Evolutionary conservation across 2,113 vertebrate species (phyloP).

Genomic region (Gadus chalcogrammus): DNA sequence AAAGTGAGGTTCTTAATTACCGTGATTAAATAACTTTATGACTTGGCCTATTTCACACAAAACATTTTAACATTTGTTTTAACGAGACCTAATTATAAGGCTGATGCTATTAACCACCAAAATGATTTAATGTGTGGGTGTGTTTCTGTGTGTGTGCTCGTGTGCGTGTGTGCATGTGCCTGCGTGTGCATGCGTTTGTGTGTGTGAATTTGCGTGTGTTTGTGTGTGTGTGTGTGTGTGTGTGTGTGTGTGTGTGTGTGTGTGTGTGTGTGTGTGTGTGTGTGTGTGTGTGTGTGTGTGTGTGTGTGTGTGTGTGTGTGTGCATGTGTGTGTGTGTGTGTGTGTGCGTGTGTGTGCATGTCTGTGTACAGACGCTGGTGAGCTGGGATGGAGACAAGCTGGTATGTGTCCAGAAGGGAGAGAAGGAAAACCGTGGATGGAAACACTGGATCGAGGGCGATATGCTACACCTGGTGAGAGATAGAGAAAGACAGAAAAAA

Average conservation of each 20-base stretch:
- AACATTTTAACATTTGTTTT: no score
- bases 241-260: constrained; percentile 8
- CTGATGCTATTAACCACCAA: no score
- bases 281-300: no score
- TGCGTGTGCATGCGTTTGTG: no score
- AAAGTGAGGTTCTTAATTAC: neutral
- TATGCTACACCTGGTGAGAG: constrained; percentile 84
- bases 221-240: neutral
- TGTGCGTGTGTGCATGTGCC: constrained; percentile 16
- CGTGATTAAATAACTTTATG: neutral
- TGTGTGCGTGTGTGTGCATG: constrained; percentile 4
- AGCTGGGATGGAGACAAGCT: constrained; percentile 90
- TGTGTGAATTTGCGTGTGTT: neutral
- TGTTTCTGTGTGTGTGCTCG: no score
- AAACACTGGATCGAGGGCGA: constrained; percentile 93
- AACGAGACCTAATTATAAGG: no score
- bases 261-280: neutral
- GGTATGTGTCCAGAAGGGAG: constrained; percentile 88
- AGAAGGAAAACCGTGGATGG: constrained; percentile 94
- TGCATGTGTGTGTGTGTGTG: neutral
- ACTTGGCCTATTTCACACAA: no score
- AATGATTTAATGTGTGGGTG: neutral
- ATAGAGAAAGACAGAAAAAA: neutral
- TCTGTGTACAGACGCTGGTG: constrained; percentile 76
- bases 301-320: constrained; percentile 3